phyloP scores from a whole-genome alignment of 1,140 invertebrate genomes.

The Brachionus sp. region DNA sequence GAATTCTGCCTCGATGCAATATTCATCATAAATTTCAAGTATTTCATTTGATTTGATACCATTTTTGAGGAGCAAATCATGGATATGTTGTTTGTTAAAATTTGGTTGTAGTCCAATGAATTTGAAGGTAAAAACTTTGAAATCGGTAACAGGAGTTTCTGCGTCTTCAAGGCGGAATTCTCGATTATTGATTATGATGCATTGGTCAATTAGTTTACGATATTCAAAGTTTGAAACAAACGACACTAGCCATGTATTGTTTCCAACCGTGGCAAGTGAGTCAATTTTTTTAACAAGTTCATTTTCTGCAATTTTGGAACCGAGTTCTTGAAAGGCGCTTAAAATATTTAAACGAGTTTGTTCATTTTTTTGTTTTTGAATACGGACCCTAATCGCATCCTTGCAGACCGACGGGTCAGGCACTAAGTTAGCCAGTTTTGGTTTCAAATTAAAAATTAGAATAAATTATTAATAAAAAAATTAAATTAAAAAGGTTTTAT shows the following conservation, averaged over 20 bases:
- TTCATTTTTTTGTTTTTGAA: no score
- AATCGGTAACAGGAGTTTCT: neutral
- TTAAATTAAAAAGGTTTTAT: no score
- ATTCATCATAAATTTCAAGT: neutral
- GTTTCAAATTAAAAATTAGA: no score
- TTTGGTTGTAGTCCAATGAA: neutral
- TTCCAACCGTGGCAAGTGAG: no score
- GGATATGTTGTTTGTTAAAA: neutral
- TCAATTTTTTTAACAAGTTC: neutral
- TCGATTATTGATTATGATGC: no score
- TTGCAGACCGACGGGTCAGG: no score
- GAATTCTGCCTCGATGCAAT: neutral
- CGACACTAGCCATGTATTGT: neutral
- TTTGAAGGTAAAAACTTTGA: neutral
- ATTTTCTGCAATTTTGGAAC: no score
- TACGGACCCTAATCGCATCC: no score
- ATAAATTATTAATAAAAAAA: no score
- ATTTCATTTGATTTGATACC: neutral
- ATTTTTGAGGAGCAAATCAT: neutral
- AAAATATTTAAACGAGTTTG: no score
- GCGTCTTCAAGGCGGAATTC: neutral
- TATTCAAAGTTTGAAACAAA: neutral
- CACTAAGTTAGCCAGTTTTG: no score
- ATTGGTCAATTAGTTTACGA: neutral
- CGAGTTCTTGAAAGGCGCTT: no score